Base-by-base conservation (phyloP, 1,140 invertebrate species). In the Diabrotica undecimpunctata region DNA sequence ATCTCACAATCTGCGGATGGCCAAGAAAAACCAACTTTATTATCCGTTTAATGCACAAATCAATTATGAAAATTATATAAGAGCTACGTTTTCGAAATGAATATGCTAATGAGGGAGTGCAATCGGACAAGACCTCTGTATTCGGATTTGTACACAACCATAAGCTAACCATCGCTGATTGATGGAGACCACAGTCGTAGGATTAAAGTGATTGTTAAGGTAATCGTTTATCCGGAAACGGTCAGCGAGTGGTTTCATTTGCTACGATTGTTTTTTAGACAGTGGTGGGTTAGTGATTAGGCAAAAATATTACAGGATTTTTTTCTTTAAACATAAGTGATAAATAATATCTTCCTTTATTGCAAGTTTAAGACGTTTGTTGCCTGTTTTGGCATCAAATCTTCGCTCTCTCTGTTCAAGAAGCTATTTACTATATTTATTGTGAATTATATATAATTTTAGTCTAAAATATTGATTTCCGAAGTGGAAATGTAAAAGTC, bases 11-110 rank as follows among this genome's bases (percentile, higher is more conserved):
- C 55, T 57, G 55, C 8, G 55, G 13, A 14, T 57, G 55, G 13
- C 35, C 11, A 36, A 36, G 36, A 14, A 35, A n/a, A 35, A 25
- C 8, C 12, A 37, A 36, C 36, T 35, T 37, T 54, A 52, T 62
- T 52, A 62, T 52, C 60, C 13, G 37, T 25, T 62, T 62, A 57
- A 57, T 37, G 37, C 25, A 57, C 55, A 57, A 57, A 57, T 57
- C 55, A 57, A 57, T 57, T 57, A 57, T 57, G 55, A 57, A 57
- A 57, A 57, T 57, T 57, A 57, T 57, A 57, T 36, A 36, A 57
- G n/a, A 37, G 55, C 6, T 37, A 36, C 55, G 36, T 36, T 57
- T 57, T 57, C 35, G 14, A 62, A 25, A 62, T 52, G 50, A 61
- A 61, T 46, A 50, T 50, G 39, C 14, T 61, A 61, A 46, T 52